Evolutionary conservation across 2,113 vertebrate species (phyloP), one percentile per base, ranked within the genome.

Genomic region (Clinocottus analis): DNA sequence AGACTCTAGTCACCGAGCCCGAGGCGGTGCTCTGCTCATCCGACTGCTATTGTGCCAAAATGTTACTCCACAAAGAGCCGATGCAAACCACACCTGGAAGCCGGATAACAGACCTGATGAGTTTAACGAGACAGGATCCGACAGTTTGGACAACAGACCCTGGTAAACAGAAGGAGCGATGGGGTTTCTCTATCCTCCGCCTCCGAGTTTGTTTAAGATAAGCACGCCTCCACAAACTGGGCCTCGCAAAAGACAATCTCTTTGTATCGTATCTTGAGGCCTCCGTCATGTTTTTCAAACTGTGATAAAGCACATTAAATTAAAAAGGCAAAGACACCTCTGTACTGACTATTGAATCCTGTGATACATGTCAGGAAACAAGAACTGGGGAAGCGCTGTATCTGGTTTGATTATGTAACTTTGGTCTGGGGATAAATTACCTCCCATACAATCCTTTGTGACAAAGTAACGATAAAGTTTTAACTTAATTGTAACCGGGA

Each of bases 181-280:
- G 62, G 58, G 64, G 27, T 90, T 66, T 69, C 62, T 58, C 84
- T 86, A 87, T 87, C 79, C 37, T 66, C 69, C 60, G 81, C 84
- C 83, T 31, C 82, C 47, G 82, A 56, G 85, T 87, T 88, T 80
- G 85, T 79, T 88, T 65, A 79, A 88, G 86, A 90, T 90, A 90
- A 87, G 82, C 78, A 14, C 5, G 0, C 55, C 29, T 70, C 62
- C 47, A 29, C 66, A 37, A 66, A 70, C 31, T 12, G 63, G 7
- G 14, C 31, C 71, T 80, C 80, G 21, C 74, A 43, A 49, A 80
- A 60, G 74, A 49, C 78, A 60, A 77, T 82, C 81, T 47, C 14
- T 27, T 64, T 59, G 58, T 16, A 13, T 43, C 51, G 59, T 10
- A 61, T 75, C 77, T 86, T 81, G 65, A 79, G 61, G 62, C 31